Evolutionary conservation across 2,888 invertebrate genomes (phyloP).

Genomic region (Falcaria lacertinaria): DNA sequence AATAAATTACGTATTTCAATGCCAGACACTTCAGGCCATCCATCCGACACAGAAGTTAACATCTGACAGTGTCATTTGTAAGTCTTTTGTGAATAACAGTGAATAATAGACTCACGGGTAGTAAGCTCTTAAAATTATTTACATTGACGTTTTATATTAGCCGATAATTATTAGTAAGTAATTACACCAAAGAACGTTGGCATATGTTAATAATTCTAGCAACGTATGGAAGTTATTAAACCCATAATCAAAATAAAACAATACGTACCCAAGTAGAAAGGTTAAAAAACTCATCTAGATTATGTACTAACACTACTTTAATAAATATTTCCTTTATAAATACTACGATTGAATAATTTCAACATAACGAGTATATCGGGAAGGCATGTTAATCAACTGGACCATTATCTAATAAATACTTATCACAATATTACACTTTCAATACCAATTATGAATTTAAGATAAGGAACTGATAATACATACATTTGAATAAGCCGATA

Average conservation of each 20-base stretch:
- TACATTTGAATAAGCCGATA: slow-evolving; percentile 4
- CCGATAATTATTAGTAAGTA: slow-evolving; percentile 14
- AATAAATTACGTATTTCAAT: slow-evolving; percentile 26
- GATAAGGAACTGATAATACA: slow-evolving; percentile 37
- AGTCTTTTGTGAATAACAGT: slow-evolving; percentile 21
- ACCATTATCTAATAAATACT: slow-evolving; percentile 29
- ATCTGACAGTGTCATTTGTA: slow-evolving; percentile 17
- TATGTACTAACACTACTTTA: too few relatives aligned
- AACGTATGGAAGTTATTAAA: not conserved
- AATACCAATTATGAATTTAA: slow-evolving; percentile 31
- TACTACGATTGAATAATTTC: slow-evolving; percentile 16
- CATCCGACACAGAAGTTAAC: slow-evolving; percentile 10
- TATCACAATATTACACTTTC: slow-evolving; percentile 29
- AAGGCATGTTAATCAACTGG: slow-evolving; percentile 36
- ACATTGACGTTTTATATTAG: slow-evolving; percentile 10
- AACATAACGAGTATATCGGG: slow-evolving; percentile 22
- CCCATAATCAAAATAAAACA: not conserved
- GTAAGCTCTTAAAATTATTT: slow-evolving; percentile 10
- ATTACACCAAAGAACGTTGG: not conserved
- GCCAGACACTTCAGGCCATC: slow-evolving; percentile 18
- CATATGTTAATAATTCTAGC: not conserved
- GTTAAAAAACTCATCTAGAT: slow-evolving; percentile 37
- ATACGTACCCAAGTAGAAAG: slow-evolving; percentile 34
- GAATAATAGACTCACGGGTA: slow-evolving; percentile 11
- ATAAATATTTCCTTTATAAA: too few relatives aligned